Conservation (phyloP, 2,888 invertebrate species). For the Melieria crassipennis region DNA sequence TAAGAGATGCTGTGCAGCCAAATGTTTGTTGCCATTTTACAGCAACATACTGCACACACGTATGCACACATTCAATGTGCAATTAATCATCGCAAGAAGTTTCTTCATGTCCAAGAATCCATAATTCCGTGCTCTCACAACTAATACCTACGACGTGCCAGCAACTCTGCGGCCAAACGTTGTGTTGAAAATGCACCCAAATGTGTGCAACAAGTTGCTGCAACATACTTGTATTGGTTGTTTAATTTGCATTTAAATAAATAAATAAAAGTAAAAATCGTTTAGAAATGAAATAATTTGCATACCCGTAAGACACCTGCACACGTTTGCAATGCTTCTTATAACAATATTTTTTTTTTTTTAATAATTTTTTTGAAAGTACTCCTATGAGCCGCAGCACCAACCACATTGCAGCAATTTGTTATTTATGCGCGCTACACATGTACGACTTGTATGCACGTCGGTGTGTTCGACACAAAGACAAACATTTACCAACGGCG, state of each 20-base stretch:
- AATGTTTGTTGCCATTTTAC: too few relatives aligned
- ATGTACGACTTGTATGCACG: too few relatives aligned
- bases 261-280: conserved; percentile 1
- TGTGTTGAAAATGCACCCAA: too few relatives aligned
- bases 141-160: too few relatives aligned
- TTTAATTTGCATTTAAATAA: neutral
- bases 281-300: conserved; percentile 14
- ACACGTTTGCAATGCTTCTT: conserved; percentile 15
- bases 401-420: conserved; percentile 6
- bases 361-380: conserved; percentile 21
- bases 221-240: neutral
- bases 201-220: neutral
- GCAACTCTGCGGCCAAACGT: too few relatives aligned
- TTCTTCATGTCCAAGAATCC: too few relatives aligned
- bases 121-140: too few relatives aligned
- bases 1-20: too few relatives aligned
- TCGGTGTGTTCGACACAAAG: neutral
- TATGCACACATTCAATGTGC: too few relatives aligned
- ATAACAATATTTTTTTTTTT: conserved; percentile 26
- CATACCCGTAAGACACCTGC: conserved; percentile 14
- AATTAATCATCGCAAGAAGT: too few relatives aligned
- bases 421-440: neutral
- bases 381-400: neutral
- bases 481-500: conserved; percentile 32
- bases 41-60: too few relatives aligned